These are phyloP conservation scores for Camponotus floridanus DNA, from an alignment of 1,140 invertebrate genomes.

Conservation along the genomic window DNA sequence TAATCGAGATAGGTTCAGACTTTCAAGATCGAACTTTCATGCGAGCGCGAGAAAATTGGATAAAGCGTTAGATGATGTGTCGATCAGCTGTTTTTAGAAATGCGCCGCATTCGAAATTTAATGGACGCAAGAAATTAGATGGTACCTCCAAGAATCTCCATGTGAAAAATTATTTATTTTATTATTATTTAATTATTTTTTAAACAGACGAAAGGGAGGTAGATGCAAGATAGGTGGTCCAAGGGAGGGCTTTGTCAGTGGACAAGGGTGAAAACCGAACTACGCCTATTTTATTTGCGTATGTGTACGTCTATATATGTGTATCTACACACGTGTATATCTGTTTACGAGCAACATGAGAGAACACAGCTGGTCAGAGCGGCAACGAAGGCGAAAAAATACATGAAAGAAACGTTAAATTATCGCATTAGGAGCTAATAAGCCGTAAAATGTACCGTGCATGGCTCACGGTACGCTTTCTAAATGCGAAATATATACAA, in stretches of 20 bases:
- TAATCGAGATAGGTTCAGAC: neutral
- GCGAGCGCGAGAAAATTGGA: neutral
- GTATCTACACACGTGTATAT: neutral
- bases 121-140: constrained; percentile 13
- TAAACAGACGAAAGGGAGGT: constrained; percentile 21
- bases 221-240: neutral
- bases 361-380: constrained; percentile 71
- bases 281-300: neutral
- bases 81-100: constrained; percentile 6
- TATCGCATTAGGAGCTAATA: constrained; percentile 76
- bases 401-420: constrained; percentile 81
- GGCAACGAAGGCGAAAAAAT: constrained; percentile 74
- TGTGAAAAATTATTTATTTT: too few relatives aligned
- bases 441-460: constrained; percentile 72
- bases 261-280: constrained; percentile 33
- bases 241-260: constrained; percentile 9
- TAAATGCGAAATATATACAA: constrained; percentile 56
- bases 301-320: neutral
- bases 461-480: constrained; percentile 55
- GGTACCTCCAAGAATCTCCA: neutral
- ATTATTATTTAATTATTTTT: constrained; percentile 61
- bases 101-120: neutral
- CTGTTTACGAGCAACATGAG: constrained; percentile 44
- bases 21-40: neutral
- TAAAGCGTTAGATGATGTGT: neutral